Evolutionary conservation across 2,888 invertebrate species (phyloP), one percentile per base, ranked within the genome.

Genomic region (Archips xylosteana): DNA sequence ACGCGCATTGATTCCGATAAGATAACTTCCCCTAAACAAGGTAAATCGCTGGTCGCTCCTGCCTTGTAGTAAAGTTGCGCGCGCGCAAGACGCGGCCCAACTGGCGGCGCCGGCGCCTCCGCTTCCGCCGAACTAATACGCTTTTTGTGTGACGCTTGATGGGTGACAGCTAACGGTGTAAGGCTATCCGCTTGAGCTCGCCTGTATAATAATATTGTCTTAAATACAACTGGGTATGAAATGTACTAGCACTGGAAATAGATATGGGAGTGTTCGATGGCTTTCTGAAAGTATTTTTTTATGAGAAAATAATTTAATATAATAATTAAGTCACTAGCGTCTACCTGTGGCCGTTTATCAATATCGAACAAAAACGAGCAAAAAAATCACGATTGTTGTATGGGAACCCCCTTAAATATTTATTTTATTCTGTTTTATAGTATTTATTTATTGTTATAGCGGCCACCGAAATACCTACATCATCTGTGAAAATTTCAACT

Each of bases 71-170:
- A 34, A 4, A 54, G 13, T 3, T 23, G 51, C 32, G 63, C 32
- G 51, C 65, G 65, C 10, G 70, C 51, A n/a, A 54, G 70, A 70
- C 63, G 63, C 70, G 15, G 12, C 39, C 42, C 71, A 45, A 45
- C 23, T 62, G 42, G 65, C 71, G 71, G 65, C 63, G 71, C 64
- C 71, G 64, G 64, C 71, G 71, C 64, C 59, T 49, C 64, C 70
- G 65, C 60, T 65, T 60, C 51, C 42, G 71, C 39, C 57, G 39
- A 36, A 61, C 71, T 59, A 71, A 71, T 59, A 65, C 65, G 71
- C 71, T 71, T 71, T 60, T 65, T 66, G 65, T 71, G 15, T 49
- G 49, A 36, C 51, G 12, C 15, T 57, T 57, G 57, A 57, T 57
- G 57, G 57, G 23, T 32, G 65, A 65, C 49, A 65, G 65, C 51